Base-by-base conservation (phyloP, 1,140 invertebrate species). In the Neelides sp. region DNA sequence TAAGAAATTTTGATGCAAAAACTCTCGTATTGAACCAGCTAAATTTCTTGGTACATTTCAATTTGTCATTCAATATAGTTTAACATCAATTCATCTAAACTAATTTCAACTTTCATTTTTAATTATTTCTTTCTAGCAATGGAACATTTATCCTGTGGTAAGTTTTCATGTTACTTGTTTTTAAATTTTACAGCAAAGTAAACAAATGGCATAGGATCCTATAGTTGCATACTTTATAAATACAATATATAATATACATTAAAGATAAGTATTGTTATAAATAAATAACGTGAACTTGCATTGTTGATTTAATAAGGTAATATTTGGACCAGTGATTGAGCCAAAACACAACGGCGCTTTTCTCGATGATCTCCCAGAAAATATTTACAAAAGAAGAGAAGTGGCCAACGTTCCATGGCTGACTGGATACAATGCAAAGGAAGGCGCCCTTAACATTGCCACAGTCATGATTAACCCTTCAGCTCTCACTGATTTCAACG, bases 401-500 rank as follows among this genome's bases (percentile, higher is more conserved):
- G 53, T 43, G 15, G 51, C 51, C 8, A 37, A 39, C 19, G 43
- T 56, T 2, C 54, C 58, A 7, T 56, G 53, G 54, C 48, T 59
- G 5, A 41, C 48, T 1, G 58, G 58, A 12, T 39, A 54, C 23
- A 57, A 57, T 43, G 27, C 47, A 10, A 36, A 47, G n/a, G 55
- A 57, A 39, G 39, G 52, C n/a, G 44, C 48, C 3, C 45, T 60
- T 19, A 60, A 60, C 41, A 40, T 60, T 45, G 58, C 55, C 2
- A 23, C 45, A 15, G 34, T 60, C 1, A 15, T 60, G 3, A 4
- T 50, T 2, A 39, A 47, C 23, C 37, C 43, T 19, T 24, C 7
- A 12, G 13, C 26, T 0, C 2, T 48, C 5, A n/a, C 20, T 3
- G 40, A 57, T 10, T 30, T 60, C 10, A 60, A 60, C 40, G 42